Percentiles rank a stretch among this genome's conserved stretches.
Evolutionary conservation across 2,113 vertebrate genomes (phyloP).

Genomic region (Mus pahari): DNA sequence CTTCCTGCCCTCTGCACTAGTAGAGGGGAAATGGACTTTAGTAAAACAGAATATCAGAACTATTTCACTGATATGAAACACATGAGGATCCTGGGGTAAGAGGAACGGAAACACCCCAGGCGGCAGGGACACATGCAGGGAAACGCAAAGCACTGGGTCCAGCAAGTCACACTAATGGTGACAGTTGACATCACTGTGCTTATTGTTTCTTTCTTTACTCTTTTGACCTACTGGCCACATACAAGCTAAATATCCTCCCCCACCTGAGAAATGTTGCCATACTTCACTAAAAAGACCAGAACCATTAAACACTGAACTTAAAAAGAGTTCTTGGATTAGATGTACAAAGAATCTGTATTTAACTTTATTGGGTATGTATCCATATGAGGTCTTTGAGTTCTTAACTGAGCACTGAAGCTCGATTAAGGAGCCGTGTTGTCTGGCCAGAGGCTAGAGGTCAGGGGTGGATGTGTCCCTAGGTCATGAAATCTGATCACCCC

Average conservation of each 20-base stretch:
- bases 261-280: slow-evolving; percentile 9
- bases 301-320: neutral
- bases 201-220: neutral
- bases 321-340: slow-evolving; percentile 1
- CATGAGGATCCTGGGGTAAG: neutral
- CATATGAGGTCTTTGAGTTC: slow-evolving; percentile 14
- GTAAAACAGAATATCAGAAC: neutral
- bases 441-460: slow-evolving; percentile 33
- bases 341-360: slow-evolving; percentile 32
- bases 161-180: neutral
- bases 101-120: neutral
- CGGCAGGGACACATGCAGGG: neutral
- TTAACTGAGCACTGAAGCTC: neutral
- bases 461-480: neutral
- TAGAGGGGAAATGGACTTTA: neutral
- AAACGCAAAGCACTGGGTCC: neutral
- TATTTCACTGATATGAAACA: slow-evolving; percentile 33
- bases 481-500: neutral
- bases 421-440: slow-evolving; percentile 24
- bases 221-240: slow-evolving; percentile 4
- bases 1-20: neutral
- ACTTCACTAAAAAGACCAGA: slow-evolving; percentile 30
- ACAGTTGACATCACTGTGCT: neutral
- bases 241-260: neutral
- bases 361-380: neutral